phyloP scores from a whole-genome alignment of 2,888 invertebrate genomes.

The Tholera decimalis region DNA sequence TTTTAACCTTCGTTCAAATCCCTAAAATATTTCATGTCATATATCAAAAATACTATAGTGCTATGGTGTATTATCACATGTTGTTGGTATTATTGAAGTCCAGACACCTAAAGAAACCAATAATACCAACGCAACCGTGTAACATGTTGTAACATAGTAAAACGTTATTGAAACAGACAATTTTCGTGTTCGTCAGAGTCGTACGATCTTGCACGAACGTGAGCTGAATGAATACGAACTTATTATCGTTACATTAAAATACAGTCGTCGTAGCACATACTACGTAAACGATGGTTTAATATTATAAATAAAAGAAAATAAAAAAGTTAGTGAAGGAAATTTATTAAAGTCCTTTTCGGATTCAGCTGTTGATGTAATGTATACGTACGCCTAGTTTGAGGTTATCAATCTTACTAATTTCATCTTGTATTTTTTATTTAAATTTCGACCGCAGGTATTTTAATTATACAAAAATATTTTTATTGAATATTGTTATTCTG shows the following conservation, averaged over 20 bases:
- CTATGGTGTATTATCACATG: too few species aligned
- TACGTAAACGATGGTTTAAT: constrained; percentile 13
- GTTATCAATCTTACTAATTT: too few species aligned
- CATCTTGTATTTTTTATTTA: constrained; percentile 10
- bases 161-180: constrained; percentile 54
- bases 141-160: constrained; percentile 53
- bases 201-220: constrained; percentile 48
- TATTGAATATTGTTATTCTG: constrained; percentile 18
- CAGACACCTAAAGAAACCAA: constrained; percentile 32
- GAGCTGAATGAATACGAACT: constrained; percentile 44
- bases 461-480: constrained; percentile 36
- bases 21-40: neutral
- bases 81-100: too few species aligned
- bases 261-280: constrained; percentile 24
- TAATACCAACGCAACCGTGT: constrained; percentile 27
- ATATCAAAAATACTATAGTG: neutral
- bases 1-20: too few species aligned
- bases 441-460: constrained; percentile 2
- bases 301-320: neutral
- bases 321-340: neutral
- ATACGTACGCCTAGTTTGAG: too few species aligned
- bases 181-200: constrained; percentile 49
- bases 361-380: neutral
- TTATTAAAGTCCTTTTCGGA: neutral
- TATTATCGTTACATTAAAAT: constrained; percentile 49